Conservation (phyloP, 1,140 invertebrate species). For the Stegodyphus mimosarum region DNA sequence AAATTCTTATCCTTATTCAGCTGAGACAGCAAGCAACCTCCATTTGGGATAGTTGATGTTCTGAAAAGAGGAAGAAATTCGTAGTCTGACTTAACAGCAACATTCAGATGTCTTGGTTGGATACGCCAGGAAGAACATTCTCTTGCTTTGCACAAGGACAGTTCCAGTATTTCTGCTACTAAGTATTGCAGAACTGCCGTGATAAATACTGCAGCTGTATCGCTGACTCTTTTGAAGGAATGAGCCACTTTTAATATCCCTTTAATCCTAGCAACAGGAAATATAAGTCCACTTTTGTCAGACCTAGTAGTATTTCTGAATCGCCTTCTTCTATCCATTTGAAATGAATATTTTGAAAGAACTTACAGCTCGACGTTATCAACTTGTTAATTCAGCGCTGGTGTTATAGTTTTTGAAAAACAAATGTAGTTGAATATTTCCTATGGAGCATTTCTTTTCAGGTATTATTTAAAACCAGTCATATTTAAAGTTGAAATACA, state of each 20-base stretch:
- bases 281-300: not conserved
- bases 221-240: not conserved
- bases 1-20: too few species aligned
- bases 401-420: too few species aligned
- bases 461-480: too few species aligned
- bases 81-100: not conserved
- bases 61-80: not conserved
- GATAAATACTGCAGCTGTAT: not conserved
- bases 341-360: too few species aligned
- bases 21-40: not conserved
- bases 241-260: not conserved
- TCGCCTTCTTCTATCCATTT: too few species aligned
- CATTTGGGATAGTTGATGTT: not conserved
- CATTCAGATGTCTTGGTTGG: not conserved
- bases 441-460: too few species aligned
- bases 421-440: too few species aligned
- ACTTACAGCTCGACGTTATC: too few species aligned
- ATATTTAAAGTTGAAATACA: too few species aligned
- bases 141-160: not conserved
- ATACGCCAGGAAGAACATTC: not conserved
- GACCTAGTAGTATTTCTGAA: too few species aligned
- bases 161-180: constrained; percentile 10
- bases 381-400: too few species aligned
- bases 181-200: not conserved
- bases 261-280: not conserved